Conservation (phyloP, 1,140 invertebrate genomes). For the Hycleus cichorii region DNA sequence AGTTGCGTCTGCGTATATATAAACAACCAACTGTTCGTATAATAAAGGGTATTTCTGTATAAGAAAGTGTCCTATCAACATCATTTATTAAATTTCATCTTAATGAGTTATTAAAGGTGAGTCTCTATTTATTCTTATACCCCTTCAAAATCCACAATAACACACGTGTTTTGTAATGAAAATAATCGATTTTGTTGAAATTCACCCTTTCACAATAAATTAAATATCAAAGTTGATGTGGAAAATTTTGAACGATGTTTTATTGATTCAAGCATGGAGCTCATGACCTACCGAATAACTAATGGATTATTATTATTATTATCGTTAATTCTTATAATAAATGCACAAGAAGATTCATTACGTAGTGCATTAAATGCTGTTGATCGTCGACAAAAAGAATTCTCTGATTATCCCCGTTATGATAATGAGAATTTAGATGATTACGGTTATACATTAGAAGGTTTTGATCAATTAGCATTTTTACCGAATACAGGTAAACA, state of each 20-base stretch:
- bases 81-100: constrained; percentile 7
- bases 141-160: too few relatives aligned
- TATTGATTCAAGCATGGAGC: constrained; percentile 11
- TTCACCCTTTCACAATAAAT: not conserved
- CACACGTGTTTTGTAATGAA: too few relatives aligned
- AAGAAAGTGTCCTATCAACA: constrained; percentile 9
- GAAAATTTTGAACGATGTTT: not conserved
- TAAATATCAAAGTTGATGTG: not conserved
- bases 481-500: constrained; percentile 18
- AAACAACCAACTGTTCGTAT: constrained; percentile 11
- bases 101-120: constrained; percentile 8
- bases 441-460: constrained; percentile 23
- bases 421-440: constrained; percentile 23
- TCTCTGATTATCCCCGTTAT: constrained; percentile 19
- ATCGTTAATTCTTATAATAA: constrained; percentile 1
- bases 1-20: constrained; percentile 14
- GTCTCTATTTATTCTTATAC: not conserved
- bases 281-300: not conserved
- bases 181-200: not conserved
- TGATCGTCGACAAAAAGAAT: constrained; percentile 42
- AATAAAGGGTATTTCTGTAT: constrained; percentile 5
- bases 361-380: constrained; percentile 42
- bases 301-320: constrained; percentile 4
- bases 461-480: constrained; percentile 24
- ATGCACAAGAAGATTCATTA: constrained; percentile 39